A percentile compares a stretch with the other conserved stretches of the same genome.
These are phyloP conservation scores for Archips crataeganus DNA, from an alignment of 2,888 invertebrate genomes.

Conservation along the genomic window DNA sequence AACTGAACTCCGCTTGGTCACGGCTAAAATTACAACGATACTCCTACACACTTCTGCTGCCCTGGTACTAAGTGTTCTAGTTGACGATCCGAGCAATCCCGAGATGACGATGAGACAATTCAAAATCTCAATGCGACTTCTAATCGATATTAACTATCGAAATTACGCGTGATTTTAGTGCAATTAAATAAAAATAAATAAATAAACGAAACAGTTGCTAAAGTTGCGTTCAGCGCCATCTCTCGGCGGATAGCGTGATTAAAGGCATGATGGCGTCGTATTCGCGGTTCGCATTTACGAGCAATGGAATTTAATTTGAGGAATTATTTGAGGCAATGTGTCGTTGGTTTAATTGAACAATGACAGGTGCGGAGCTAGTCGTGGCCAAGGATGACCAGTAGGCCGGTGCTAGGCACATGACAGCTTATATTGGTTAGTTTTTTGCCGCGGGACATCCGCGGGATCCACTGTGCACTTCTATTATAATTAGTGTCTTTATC, in stretches of 20 bases:
- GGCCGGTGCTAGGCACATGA: constrained; percentile 71
- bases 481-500: constrained; percentile 77
- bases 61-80: constrained; percentile 83
- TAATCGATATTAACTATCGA: constrained; percentile 34
- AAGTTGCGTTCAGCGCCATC: constrained; percentile 66
- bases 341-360: constrained; percentile 78
- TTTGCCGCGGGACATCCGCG: constrained; percentile 61
- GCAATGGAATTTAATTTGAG: constrained; percentile 54
- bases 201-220: constrained; percentile 43
- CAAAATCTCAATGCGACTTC: constrained; percentile 25
- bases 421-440: constrained; percentile 68
- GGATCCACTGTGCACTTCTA: constrained; percentile 62
- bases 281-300: constrained; percentile 15
- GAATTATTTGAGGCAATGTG: constrained; percentile 77
- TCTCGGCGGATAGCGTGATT: constrained; percentile 67
- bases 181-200: constrained; percentile 41
- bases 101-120: constrained; percentile 60
- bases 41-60: constrained; percentile 60
- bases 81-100: constrained; percentile 80
- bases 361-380: constrained; percentile 76
- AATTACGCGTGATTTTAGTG: constrained; percentile 48
- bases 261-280: background rate
- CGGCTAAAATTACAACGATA: constrained; percentile 38
- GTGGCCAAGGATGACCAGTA: constrained; percentile 78
- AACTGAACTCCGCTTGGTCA: constrained; percentile 16